Evolutionary conservation across 2,113 vertebrate genomes (phyloP).

Genomic region (Apteryx owenii): DNA sequence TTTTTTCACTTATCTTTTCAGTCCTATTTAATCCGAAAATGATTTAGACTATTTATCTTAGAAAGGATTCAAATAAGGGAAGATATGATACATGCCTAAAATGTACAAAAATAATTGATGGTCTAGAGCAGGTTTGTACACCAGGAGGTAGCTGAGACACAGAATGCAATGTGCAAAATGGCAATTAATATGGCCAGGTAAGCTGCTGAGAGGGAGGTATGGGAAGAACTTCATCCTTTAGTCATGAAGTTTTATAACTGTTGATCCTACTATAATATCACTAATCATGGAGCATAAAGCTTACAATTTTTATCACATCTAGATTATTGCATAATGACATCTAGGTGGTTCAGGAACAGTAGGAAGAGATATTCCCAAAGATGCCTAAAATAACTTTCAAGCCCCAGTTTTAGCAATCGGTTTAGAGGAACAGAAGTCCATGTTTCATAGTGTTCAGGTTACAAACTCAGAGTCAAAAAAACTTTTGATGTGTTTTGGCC

Average conservation of each 20-base stretch:
- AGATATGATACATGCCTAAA: background rate
- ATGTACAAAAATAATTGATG: background rate
- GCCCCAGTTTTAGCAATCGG: background rate
- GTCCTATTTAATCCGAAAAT: background rate
- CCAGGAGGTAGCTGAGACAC: background rate
- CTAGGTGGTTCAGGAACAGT: background rate
- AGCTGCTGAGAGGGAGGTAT: background rate
- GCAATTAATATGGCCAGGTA: background rate
- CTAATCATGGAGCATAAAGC: no score
- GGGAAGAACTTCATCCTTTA: background rate
- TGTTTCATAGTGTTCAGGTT: background rate
- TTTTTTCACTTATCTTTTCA: background rate
- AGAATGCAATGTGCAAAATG: background rate
- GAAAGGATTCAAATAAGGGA: background rate
- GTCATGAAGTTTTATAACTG: background rate
- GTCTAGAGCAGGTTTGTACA: background rate
- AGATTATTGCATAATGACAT: background rate
- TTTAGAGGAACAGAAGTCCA: background rate
- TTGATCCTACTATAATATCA: background rate
- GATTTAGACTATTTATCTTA: background rate
- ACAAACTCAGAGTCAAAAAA: background rate
- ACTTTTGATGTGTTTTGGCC: fast-evolving
- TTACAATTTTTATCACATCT: background rate
- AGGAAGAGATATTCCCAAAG: background rate
- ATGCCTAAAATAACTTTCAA: background rate